Base-by-base conservation (phyloP, 2,113 vertebrate species). In the human region DNA sequence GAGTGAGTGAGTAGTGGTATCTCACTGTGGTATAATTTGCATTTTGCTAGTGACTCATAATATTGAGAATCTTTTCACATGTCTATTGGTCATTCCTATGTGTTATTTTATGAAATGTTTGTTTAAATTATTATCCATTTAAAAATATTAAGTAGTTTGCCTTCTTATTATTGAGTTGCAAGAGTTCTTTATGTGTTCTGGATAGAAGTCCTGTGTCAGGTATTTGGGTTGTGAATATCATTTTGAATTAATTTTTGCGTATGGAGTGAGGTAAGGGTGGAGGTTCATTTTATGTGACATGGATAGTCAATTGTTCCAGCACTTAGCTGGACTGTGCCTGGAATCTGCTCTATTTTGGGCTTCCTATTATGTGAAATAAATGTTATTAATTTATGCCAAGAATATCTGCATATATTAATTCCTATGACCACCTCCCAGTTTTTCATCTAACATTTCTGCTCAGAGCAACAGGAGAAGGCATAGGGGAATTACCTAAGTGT, bases 11-110 rank as follows among this genome's bases (percentile, higher is more conserved):
- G 17, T 61, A 82, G 23, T 92, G 25, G 17, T 66, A 72, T 79
- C 32, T 94, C 55, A 90, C 13, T 68, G 25, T 57, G 48, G 6
- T 93, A 91, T 90, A 88, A 72, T 91, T 93, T 83, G n/a, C 45
- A 85, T 93, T 96, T 93, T 84, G 45, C 40, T 59, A n/a, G 79
- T 88, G 45, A 90, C 45, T 94, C 93, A 68, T 83, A 16, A 40
- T 68, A 52, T 13, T 84, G 38, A 59, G 30, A 25, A 79, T 80
- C 52, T 68, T 90, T 89, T 96, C 40, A 90, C 40, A 40, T 73
- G n/a, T 59, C 9, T 59, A 55, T 76, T 48, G 17, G 4, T 16
- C 68, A 83, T 87, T 94, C 30, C 14, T 90, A 52, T 48, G 38
- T 50, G 7, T 70, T 68, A 86, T 72, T 85, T 83, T 90, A 43